Conservation (phyloP, 1,140 invertebrate genomes). For the Penaeus japonicus region DNA sequence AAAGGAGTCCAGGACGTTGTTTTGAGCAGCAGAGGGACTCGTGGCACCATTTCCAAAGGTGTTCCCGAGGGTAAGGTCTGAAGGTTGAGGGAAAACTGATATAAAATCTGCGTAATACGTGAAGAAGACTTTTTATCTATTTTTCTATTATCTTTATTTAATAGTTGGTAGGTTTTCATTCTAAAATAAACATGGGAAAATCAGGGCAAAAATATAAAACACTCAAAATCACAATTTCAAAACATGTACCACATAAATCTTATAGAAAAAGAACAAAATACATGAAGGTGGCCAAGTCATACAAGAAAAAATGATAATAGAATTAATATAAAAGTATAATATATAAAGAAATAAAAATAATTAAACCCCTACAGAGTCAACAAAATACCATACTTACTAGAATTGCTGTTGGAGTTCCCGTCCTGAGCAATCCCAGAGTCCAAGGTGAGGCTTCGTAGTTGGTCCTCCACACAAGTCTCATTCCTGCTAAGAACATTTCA, state of each 20-base stretch:
- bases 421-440: not conserved
- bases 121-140: too few relatives aligned
- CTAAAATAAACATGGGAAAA: too few relatives aligned
- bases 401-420: not conserved
- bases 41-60: not conserved
- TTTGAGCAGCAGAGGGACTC: not conserved
- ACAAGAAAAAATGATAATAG: too few relatives aligned
- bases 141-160: too few relatives aligned
- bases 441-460: slow-evolving; percentile 11
- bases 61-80: not conserved
- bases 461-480: slow-evolving; percentile 26
- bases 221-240: too few relatives aligned
- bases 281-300: too few relatives aligned
- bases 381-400: not conserved
- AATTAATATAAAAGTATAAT: too few relatives aligned
- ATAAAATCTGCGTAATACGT: not conserved
- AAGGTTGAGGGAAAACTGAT: not conserved
- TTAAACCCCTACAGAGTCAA: not conserved
- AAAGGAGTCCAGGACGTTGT: slow-evolving; percentile 18
- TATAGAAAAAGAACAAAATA: too few relatives aligned
- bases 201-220: too few relatives aligned
- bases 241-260: too few relatives aligned
- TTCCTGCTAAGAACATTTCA: not conserved
- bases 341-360: too few relatives aligned
- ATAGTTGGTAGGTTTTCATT: too few relatives aligned